Evolutionary conservation across 92 coral and sea anemone species (phyloP), one percentile per base, ranked within the genome.

Genomic region (Epizoanthus scotinus): DNA sequence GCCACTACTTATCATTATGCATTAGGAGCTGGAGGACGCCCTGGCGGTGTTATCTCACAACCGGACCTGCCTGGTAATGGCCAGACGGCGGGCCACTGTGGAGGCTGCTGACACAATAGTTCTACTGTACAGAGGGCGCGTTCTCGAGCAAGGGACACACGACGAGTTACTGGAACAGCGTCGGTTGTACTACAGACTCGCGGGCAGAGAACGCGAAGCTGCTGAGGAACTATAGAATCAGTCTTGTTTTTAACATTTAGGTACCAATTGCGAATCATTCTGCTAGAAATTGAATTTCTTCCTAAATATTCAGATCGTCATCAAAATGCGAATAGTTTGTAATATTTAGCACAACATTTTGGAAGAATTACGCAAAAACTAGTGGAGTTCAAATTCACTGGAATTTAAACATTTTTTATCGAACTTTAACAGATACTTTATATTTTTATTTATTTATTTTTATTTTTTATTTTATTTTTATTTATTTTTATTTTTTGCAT

Each of bases 51-150:
- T 94, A 50, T 82, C 82, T 66, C 60, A 82, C 36, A 84, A 87
- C 83, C 83, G 91, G 72, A 94, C 98, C 13, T 84, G 98, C 66
- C 79, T 94, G 52, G 83, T 89, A 55, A 62, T 91, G 60, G 94
- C 98, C 18, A 83, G 97, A 84, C 89, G 86, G 40, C 88, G 90
- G 63, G 70, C 81, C 70, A 94, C 97, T 5, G 85, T 87, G 47
- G 91, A 86, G 40, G 71, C 91, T 68, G 98, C 98, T 71, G 98
- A 91, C 84, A 81, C 88, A 29, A 83, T 94, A 26, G 91, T 81
- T 65, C 64, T 94, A 38, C 83, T 94, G 70, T 91, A 89, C 78
- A 97, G 88, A 63, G 98, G 98, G 83, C 91, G 85, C 82, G 91
- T 94, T 12, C 60, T 94, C 60, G 97, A 91, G 61, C 94, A 94